Conservation (phyloP, 2,888 invertebrate genomes). For the Zele albiditarsus region DNA sequence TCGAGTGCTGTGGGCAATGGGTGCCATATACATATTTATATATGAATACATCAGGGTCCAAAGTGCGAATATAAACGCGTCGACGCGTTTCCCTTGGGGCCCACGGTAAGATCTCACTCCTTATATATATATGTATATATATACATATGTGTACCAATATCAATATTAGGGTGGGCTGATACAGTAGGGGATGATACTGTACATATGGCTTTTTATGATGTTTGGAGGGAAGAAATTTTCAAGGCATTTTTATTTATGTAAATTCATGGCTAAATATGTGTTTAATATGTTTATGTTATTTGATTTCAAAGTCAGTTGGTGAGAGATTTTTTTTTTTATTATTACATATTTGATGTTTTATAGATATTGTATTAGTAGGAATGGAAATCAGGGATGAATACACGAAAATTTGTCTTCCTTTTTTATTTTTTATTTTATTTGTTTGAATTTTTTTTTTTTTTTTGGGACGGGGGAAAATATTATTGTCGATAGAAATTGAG, state of each 20-base stretch:
- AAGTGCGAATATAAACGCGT: conserved; percentile 72
- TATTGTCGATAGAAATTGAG: too few relatives aligned
- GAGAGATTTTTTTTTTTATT: not conserved
- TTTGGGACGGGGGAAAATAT: too few relatives aligned
- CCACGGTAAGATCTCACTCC: conserved; percentile 62
- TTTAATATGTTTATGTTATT: conserved; percentile 16
- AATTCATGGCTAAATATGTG: conserved; percentile 8
- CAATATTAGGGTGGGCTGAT: conserved; percentile 59
- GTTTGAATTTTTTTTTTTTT: too few relatives aligned
- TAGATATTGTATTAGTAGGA: not conserved
- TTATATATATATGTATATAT: conserved; percentile 38
- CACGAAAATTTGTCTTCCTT: not conserved
- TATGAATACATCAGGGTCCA: conserved; percentile 51
- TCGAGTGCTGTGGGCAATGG: conserved; percentile 15
- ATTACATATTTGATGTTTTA: not conserved
- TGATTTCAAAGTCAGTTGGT: not conserved
- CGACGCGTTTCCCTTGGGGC: conserved; percentile 60
- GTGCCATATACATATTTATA: conserved; percentile 29
- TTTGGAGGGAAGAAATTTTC: conserved; percentile 27
- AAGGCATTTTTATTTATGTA: conserved; percentile 28
- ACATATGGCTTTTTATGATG: conserved; percentile 32
- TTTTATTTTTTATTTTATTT: too few relatives aligned
- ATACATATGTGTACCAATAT: conserved; percentile 61
- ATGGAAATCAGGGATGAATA: too few relatives aligned
- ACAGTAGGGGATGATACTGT: conserved; percentile 30